Evolutionary conservation across 2,113 vertebrate genomes (phyloP).

Genomic region (Orientallactaga bullata): DNA sequence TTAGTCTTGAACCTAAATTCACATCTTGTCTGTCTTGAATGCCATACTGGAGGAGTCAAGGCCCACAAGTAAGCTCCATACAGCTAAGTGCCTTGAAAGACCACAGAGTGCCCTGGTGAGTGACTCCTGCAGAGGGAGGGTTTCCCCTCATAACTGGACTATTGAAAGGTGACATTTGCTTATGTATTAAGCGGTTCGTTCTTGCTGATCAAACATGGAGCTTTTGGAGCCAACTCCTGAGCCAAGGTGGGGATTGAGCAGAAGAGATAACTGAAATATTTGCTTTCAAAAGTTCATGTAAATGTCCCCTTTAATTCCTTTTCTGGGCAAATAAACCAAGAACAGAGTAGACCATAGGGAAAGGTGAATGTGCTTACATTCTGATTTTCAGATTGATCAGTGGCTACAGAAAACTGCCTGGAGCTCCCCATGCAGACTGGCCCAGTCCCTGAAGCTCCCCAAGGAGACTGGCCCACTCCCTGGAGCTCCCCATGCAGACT

Average conservation of each 20-base stretch:
- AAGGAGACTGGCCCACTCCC: too few relatives aligned
- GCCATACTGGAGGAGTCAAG: neutral
- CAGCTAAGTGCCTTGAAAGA: too few relatives aligned
- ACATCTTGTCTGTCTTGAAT: neutral
- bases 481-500: neutral
- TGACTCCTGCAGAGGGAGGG: neutral
- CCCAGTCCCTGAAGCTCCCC: neutral
- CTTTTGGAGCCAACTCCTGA: neutral
- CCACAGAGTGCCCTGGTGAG: neutral
- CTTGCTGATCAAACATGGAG: slow-evolving; percentile 56
- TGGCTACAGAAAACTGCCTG: neutral
- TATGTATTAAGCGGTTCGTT: slow-evolving; percentile 64
- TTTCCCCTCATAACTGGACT: neutral
- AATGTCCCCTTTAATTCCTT: slow-evolving; percentile 78
- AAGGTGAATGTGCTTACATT: slow-evolving; percentile 36
- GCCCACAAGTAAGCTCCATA: rapidly evolving
- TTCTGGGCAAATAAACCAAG: slow-evolving; percentile 71
- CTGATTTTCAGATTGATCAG: neutral
- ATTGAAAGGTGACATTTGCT: slow-evolving; percentile 74
- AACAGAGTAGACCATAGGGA: neutral
- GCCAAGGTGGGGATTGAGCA: slow-evolving; percentile 17
- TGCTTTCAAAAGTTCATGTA: slow-evolving; percentile 83
- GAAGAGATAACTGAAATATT: slow-evolving; percentile 74
- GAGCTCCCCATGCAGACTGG: neutral
- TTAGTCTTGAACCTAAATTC: neutral